Conservation (phyloP, 2,888 invertebrate species). For the Matsumyia berberina region DNA sequence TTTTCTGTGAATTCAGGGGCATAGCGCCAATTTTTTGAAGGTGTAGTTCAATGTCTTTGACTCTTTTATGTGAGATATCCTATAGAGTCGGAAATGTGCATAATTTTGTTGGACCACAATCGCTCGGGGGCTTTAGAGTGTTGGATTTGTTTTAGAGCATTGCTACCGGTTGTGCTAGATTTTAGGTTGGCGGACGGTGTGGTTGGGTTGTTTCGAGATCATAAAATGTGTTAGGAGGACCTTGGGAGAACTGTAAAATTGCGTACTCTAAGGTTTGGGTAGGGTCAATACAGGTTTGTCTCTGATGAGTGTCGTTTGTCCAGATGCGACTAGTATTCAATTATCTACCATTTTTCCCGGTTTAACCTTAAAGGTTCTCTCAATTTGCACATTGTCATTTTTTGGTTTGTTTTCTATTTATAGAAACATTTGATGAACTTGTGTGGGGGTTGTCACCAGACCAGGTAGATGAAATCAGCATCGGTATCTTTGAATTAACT, state of each 20-base stretch:
- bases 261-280: background rate
- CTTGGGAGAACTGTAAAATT: background rate
- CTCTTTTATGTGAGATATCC: constrained; percentile 5
- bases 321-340: too few relatives aligned
- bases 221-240: background rate
- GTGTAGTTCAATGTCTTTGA: constrained; percentile 59
- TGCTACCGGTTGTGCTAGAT: background rate
- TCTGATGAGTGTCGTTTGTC: background rate
- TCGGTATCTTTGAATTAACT: too few relatives aligned
- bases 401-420: too few relatives aligned
- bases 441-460: too few relatives aligned
- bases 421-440: too few relatives aligned
- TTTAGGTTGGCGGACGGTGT: background rate
- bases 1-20: constrained; percentile 21
- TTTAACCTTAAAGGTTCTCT: too few relatives aligned
- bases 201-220: background rate
- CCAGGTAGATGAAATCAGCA: too few relatives aligned
- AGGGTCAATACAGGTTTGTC: background rate
- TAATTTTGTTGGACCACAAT: constrained; percentile 18
- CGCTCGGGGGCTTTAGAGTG: background rate
- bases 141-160: background rate
- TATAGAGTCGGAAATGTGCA: constrained; percentile 10
- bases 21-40: constrained; percentile 30
- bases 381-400: too few relatives aligned
- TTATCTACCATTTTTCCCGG: too few relatives aligned